Evolutionary conservation across 2,113 vertebrate species (phyloP), one percentile per base, ranked within the genome.

Genomic region (Chlorodrepanis virens): DNA sequence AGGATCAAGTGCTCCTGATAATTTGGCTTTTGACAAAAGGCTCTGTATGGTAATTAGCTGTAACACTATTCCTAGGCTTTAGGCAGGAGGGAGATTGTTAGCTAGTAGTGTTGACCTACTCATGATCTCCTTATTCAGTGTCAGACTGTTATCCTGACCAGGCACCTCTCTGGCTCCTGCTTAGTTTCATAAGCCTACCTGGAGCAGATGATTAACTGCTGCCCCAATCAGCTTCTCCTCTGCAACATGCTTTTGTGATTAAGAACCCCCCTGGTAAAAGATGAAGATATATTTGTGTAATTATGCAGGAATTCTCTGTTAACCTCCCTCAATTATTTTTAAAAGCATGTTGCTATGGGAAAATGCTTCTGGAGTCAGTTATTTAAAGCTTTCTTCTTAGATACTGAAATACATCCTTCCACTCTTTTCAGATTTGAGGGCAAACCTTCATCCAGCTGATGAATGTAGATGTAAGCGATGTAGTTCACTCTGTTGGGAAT

Each of bases 271-370:
- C 20, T 19, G 28, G 53, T 39, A 57, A 50, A 42, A 64, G 28
- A 72, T 42, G 42, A 85, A 69, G 42, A 61, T 0, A 1, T 45
- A 60, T 82, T 84, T 89, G 44, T 82, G 25, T 77, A 85, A 93
- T 87, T 89, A 85, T 76, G 67, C 81, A 79, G 74, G 67, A 70
- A 52, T 86, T 90, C 82, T 88, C 78, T 44, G 17, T 88, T 91
- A 93, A 92, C 39, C 37, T 83, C 68, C 78, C 68, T 64, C 68
- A 93, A 84, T 89, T 91, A 95, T 84, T 91, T 96, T 96, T 88
- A 80, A 94, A 90, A 83, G 37, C 24, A 33, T 21, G 87, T 95
- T 96, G 85, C 94, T 90, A 91, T 87, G 94, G 81, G 70, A 74
- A 91, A 90, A 72, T 35, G 39, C 42, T 95, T 53, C 50, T 42